phyloP scores from a whole-genome alignment of 2,113 vertebrate species.

The Pholis gunnellus region DNA sequence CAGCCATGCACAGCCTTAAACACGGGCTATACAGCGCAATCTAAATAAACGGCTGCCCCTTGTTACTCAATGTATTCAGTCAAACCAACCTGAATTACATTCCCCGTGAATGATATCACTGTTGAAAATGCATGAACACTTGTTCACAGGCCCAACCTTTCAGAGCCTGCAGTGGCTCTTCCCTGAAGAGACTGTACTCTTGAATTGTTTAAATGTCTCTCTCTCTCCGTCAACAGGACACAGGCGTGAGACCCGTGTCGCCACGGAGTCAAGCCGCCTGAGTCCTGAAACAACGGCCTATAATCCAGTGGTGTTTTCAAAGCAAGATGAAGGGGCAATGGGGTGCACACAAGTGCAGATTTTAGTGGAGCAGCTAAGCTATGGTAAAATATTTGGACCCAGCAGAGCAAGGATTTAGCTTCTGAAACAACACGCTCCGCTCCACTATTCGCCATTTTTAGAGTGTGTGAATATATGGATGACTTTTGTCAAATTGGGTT shows the following conservation, averaged over 20 bases:
- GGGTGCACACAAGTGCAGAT: constrained; percentile 76
- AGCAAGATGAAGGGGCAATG: constrained; percentile 77
- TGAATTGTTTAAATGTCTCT: constrained; percentile 64
- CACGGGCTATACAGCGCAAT: constrained; percentile 55
- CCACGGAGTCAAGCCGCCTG: constrained; percentile 73
- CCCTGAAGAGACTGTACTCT: constrained; percentile 65
- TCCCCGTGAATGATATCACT: constrained; percentile 73
- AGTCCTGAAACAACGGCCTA: constrained; percentile 69
- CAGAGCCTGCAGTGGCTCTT: constrained; percentile 57
- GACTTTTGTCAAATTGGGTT: constrained; percentile 56
- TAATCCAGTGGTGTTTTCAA: constrained; percentile 81
- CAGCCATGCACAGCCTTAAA: constrained; percentile 64
- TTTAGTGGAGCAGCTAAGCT: constrained; percentile 79
- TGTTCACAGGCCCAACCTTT: constrained; percentile 64
- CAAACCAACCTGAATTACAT: constrained; percentile 68
- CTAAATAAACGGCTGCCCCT: constrained; percentile 62
- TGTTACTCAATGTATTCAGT: constrained; percentile 69
- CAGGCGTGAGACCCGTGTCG: constrained; percentile 67
- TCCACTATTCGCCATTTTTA: constrained; percentile 62
- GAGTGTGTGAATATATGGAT: constrained; percentile 70
- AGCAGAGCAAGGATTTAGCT: constrained; percentile 68
- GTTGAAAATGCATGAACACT: constrained; percentile 79
- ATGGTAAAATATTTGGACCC: constrained; percentile 79
- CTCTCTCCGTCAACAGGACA: constrained; percentile 56
- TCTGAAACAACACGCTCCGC: constrained; percentile 64